phyloP scores from a whole-genome alignment of 2,113 vertebrate genomes.

The Sorex fumeus region DNA sequence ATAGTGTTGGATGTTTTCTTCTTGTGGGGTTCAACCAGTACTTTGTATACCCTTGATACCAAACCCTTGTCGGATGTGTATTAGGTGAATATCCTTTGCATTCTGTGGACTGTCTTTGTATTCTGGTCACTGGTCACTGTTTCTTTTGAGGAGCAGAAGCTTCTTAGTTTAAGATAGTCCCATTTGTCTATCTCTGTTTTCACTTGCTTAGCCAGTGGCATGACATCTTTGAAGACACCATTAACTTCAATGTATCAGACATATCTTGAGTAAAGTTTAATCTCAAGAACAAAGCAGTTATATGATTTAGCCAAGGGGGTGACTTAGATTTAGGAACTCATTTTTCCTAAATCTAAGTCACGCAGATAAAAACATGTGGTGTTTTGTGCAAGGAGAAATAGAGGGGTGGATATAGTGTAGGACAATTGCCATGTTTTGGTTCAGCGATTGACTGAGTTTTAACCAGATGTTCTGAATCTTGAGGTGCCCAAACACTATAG shows the following conservation, averaged over 20 bases:
- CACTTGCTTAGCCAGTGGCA: too few species aligned
- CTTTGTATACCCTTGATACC: too few species aligned
- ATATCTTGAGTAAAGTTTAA: conserved; percentile 12
- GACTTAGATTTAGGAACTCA: not conserved
- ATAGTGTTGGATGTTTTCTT: too few species aligned
- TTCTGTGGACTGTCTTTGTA: too few species aligned
- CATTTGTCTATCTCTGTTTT: too few species aligned
- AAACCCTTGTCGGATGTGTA: too few species aligned
- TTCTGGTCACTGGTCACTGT: too few species aligned
- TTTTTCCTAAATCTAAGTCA: not conserved
- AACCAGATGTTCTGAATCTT: not conserved
- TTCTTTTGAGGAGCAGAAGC: too few species aligned
- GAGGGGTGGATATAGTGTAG: not conserved
- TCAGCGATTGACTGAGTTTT: not conserved
- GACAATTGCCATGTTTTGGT: not conserved
- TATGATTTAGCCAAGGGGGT: not conserved
- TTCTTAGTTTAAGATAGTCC: too few species aligned
- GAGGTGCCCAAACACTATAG: not conserved
- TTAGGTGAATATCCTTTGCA: too few species aligned
- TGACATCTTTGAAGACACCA: too few species aligned
- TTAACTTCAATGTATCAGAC: not conserved
- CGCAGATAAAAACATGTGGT: not conserved
- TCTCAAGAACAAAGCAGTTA: not conserved
- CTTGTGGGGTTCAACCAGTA: too few species aligned
- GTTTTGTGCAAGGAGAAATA: not conserved